Percentiles rank a stretch among this genome's conserved stretches.
Evolutionary conservation across 2,888 invertebrate species (phyloP).

Genomic region (Chrysomela aeneicollis): DNA sequence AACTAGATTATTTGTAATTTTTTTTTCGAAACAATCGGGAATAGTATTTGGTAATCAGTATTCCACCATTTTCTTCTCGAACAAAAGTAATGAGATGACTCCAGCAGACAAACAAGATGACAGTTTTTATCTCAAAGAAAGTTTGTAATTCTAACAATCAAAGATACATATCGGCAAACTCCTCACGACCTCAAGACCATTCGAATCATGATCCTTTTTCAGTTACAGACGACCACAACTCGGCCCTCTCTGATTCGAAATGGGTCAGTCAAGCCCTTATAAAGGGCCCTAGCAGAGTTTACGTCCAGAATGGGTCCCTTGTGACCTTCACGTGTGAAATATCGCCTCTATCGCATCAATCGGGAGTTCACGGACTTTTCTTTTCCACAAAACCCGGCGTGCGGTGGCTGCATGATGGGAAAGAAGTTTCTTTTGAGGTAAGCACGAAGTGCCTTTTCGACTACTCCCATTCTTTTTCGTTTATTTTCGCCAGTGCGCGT

Average conservation of each 20-base stretch:
- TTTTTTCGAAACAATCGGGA: too few relatives aligned
- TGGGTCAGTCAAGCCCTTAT: conserved; percentile 61
- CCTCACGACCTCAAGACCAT: background rate
- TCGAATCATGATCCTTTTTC: conserved; percentile 20
- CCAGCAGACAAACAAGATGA: too few relatives aligned
- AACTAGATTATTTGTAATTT: too few relatives aligned
- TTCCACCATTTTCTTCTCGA: too few relatives aligned
- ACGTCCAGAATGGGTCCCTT: conserved; percentile 64
- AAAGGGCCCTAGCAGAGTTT: conserved; percentile 66
- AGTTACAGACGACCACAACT: conserved; percentile 37
- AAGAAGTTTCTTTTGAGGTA: conserved; percentile 67
- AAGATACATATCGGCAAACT: too few relatives aligned
- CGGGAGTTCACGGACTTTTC: conserved; percentile 44
- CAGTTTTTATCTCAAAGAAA: too few relatives aligned
- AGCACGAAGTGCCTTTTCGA: conserved; percentile 32
- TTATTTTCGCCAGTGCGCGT: background rate
- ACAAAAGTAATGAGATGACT: too few relatives aligned
- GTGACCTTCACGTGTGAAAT: conserved; percentile 67
- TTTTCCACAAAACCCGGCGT: conserved; percentile 53
- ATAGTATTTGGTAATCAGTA: too few relatives aligned
- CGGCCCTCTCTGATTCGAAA: conserved; percentile 42
- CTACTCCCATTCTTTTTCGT: conserved; percentile 5
- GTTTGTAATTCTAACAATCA: too few relatives aligned
- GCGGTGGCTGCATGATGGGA: conserved; percentile 67
- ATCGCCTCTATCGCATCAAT: conserved; percentile 52